Percentiles rank a stretch among this genome's conserved stretches.
Conservation (phyloP, 2,888 invertebrate species). For the Allophyes oxyacanthae region DNA sequence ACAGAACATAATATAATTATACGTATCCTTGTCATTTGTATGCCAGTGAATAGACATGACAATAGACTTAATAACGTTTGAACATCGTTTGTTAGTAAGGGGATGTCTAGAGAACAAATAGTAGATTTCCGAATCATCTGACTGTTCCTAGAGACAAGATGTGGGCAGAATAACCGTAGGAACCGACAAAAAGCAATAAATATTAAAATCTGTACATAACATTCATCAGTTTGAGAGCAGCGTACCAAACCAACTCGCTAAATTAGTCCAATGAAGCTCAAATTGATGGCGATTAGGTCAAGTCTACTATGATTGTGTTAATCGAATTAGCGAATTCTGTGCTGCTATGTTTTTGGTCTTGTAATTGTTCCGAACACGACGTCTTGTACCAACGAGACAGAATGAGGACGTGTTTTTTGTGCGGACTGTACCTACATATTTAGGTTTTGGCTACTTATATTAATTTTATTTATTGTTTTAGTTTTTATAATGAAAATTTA, state of each 20-base stretch:
- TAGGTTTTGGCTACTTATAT: no score
- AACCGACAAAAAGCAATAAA: slow-evolving; percentile 1
- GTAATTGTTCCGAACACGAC: slow-evolving; percentile 10
- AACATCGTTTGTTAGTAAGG: no score
- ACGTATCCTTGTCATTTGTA: no score
- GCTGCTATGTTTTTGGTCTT: slow-evolving; percentile 28
- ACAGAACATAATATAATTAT: no score
- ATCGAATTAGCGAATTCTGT: slow-evolving; percentile 66
- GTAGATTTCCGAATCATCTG: no score
- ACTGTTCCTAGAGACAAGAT: background rate
- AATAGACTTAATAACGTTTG: no score
- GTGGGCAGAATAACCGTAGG: background rate
- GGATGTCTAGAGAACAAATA: no score
- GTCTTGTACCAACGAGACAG: background rate
- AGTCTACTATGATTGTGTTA: slow-evolving; percentile 57
- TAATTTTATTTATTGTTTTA: no score
- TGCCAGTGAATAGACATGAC: no score
- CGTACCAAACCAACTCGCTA: slow-evolving; percentile 47
- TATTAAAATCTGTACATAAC: slow-evolving; percentile 16
- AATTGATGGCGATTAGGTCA: slow-evolving; percentile 65
- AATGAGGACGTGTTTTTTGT: no score
- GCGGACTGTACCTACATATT: no score
- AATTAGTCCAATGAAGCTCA: slow-evolving; percentile 65
- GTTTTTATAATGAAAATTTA: no score
- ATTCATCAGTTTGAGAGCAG: slow-evolving; percentile 15